Base-by-base conservation (phyloP, 1,140 invertebrate genomes). In the Drosophila pseudoobscura region DNA sequence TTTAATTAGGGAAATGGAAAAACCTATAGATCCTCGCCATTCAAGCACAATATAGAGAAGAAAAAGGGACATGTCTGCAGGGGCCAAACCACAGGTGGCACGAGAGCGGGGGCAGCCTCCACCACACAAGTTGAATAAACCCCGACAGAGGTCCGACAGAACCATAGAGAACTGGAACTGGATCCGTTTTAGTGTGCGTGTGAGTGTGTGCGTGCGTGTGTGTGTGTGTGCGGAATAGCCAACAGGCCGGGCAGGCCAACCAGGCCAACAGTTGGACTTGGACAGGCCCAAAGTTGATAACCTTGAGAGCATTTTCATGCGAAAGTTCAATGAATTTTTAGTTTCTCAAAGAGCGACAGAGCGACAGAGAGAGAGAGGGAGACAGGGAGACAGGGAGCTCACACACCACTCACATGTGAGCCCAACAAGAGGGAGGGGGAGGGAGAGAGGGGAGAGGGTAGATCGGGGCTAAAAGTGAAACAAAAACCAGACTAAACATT, bases 261-360 rank as follows among this genome's bases (percentile, higher is more conserved):
- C 20, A 20, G 20, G 50, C 35, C 65, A 69, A 69, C 65, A 68
- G 65, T 68, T 68, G 71, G 71, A 88, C 85, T 82, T 83, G 80
- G 80, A 84, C 79, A 82, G 78, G 74, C 74, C 78, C 69, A 88
- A 88, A 88, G 89, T 90, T 90, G 89, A 90, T 90, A 90, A 90
- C 89, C 89, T 90, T 90, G 89, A 90, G 84, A 90, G 89, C 89
- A 89, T 90, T 90, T 89, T 90, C 83, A 90, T 90, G 89, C 89
- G 89, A 90, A 90, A 90, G 89, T 90, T 90, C 89, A 90, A 90
- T 90, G 89, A 90, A 90, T 90, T 90, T 90, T 89, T 89, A 84
- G 84, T 84, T 90, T 89, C 84, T 68, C 17, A 51, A 63, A 39
- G 47, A n/a, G 13, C 9, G 31, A 26, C 24, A 31, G 39, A 5